These are phyloP conservation scores for Tryphoninae sp. DNA, from an alignment of 2,888 invertebrate species.

Conservation along the genomic window DNA sequence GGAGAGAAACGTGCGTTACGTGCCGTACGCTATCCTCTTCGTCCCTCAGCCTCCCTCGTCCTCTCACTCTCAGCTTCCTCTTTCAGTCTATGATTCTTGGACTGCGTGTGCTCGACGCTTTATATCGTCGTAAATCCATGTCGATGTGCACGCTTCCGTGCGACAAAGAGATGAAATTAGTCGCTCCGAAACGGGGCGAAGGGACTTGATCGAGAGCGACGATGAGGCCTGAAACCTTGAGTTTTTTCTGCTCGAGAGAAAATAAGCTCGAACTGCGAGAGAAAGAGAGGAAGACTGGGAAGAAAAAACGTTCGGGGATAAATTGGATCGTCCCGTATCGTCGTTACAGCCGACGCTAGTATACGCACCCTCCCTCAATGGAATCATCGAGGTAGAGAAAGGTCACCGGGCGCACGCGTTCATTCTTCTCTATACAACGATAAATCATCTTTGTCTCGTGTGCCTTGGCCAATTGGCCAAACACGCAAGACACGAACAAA, in stretches of 20 bases:
- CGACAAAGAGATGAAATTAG: slow-evolving; percentile 35
- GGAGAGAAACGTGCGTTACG: slow-evolving; percentile 21
- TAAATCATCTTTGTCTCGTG: slow-evolving; percentile 28
- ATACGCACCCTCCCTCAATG: neutral
- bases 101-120: slow-evolving; percentile 11
- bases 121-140: slow-evolving; percentile 13
- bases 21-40: neutral
- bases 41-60: neutral
- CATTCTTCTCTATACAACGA: neutral
- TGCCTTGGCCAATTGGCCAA: slow-evolving; percentile 10
- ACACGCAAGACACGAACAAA: neutral
- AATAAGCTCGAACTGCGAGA: neutral
- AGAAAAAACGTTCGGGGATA: slow-evolving; percentile 30
- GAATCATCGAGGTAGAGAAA: neutral
- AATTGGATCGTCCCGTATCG: slow-evolving; percentile 7
- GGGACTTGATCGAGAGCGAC: slow-evolving; percentile 18
- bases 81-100: neutral
- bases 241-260: neutral
- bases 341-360: neutral
- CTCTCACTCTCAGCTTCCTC: neutral
- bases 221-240: slow-evolving; percentile 9
- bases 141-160: neutral
- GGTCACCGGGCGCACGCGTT: neutral
- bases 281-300: neutral
- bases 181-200: neutral